Conservation (phyloP, 2,113 vertebrate species). For the Chaetops frenatus region DNA sequence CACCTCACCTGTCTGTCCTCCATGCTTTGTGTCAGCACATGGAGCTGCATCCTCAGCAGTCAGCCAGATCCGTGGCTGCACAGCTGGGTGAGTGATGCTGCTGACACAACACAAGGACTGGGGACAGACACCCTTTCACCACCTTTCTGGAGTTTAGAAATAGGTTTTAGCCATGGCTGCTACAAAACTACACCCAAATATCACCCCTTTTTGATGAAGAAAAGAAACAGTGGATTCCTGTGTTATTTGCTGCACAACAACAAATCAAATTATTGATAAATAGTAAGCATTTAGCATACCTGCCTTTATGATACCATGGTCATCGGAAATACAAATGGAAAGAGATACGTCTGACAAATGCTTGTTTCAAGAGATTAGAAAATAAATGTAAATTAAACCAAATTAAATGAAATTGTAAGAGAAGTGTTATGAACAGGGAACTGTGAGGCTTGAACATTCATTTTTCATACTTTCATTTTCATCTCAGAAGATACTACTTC, state of each 20-base stretch:
- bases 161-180: background rate
- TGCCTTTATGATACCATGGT: background rate
- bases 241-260: background rate
- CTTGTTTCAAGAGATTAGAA: background rate
- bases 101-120: background rate
- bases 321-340: background rate
- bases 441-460: background rate
- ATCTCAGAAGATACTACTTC: background rate
- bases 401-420: background rate
- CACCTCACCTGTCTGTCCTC: background rate
- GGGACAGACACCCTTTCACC: background rate
- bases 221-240: background rate
- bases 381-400: background rate
- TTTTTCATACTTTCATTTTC: background rate
- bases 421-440: background rate
- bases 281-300: background rate
- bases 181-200: background rate
- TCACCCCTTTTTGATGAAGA: background rate
- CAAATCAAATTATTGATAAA: background rate
- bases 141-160: background rate
- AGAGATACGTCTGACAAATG: background rate
- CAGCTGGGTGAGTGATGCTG: background rate
- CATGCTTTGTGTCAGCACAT: background rate
- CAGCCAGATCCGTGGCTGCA: background rate
- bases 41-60: background rate